Conservation (phyloP, 2,888 invertebrate genomes). For the Salpingus planirostris region DNA sequence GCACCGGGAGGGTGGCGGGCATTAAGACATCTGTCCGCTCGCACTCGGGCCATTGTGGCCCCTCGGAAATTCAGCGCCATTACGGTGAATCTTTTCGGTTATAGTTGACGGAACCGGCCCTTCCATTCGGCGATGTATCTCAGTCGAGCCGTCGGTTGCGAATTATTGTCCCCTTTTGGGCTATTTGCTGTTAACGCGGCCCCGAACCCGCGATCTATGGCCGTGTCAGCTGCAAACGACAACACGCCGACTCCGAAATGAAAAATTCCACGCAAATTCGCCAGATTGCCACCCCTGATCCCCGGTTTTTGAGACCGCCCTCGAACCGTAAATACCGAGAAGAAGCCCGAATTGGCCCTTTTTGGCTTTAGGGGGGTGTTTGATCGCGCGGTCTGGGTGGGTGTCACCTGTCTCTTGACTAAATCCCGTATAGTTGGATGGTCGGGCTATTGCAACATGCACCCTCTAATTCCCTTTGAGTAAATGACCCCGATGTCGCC, state of each 20-base stretch:
- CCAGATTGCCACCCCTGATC: not conserved
- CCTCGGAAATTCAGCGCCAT: constrained; percentile 21
- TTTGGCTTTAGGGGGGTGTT: too few relatives aligned
- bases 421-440: too few relatives aligned
- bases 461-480: constrained; percentile 4
- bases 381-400: too few relatives aligned
- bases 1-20: constrained; percentile 1
- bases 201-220: constrained; percentile 33
- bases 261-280: constrained; percentile 20
- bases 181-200: constrained; percentile 38
- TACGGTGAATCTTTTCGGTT: constrained; percentile 24
- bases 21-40: constrained; percentile 14
- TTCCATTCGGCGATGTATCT: constrained; percentile 27
- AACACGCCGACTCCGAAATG: constrained; percentile 23
- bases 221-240: constrained; percentile 31
- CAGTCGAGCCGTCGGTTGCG: constrained; percentile 29
- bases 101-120: constrained; percentile 11
- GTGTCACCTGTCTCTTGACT: too few relatives aligned
- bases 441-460: not conserved
- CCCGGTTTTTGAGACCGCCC: too few relatives aligned
- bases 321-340: too few relatives aligned
- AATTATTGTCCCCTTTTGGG: constrained; percentile 39
- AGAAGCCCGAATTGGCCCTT: too few relatives aligned
- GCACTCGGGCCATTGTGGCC: constrained; percentile 4
- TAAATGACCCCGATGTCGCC: constrained; percentile 8